phyloP scores from a whole-genome alignment of 1,140 invertebrate genomes.

The Pachyrhynchus sulphureomaculatus region DNA sequence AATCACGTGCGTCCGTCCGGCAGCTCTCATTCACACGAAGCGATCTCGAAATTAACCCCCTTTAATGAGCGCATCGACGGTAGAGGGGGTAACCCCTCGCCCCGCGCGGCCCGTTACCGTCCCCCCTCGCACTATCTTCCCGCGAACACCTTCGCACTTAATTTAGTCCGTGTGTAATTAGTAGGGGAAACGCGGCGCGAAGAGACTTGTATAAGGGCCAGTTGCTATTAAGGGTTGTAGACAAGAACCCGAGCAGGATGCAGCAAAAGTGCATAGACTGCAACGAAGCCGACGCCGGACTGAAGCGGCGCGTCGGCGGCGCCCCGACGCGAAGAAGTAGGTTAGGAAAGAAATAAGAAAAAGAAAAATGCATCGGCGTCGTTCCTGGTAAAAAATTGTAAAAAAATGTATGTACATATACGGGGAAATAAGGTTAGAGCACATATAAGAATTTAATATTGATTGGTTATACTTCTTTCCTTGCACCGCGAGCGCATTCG shows the following conservation, averaged over 20 bases:
- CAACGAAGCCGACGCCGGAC: constrained; percentile 49
- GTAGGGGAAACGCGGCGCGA: constrained; percentile 22
- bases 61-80: constrained; percentile 29
- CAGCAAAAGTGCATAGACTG: constrained; percentile 45
- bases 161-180: constrained; percentile 33
- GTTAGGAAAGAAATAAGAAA: constrained; percentile 51
- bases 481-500: constrained; percentile 32
- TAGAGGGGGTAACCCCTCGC: constrained; percentile 19
- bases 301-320: constrained; percentile 36
- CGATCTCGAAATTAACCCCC: constrained; percentile 32
- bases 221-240: constrained; percentile 17
- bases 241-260: constrained; percentile 17
- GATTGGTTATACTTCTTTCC: constrained; percentile 50
- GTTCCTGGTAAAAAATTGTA: constrained; percentile 45
- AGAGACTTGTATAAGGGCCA: constrained; percentile 13
- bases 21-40: constrained; percentile 29
- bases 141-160: constrained; percentile 31
- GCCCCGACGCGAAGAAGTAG: constrained; percentile 47
- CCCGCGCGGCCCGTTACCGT: constrained; percentile 22
- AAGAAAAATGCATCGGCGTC: constrained; percentile 47
- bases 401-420: constrained; percentile 53
- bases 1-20: constrained; percentile 31
- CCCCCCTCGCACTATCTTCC: constrained; percentile 21
- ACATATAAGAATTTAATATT: constrained; percentile 50
- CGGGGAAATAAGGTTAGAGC: constrained; percentile 51